Evolutionary conservation across 2,888 invertebrate species (phyloP), one percentile per base, ranked within the genome.

Genomic region (Clivina fossor): DNA sequence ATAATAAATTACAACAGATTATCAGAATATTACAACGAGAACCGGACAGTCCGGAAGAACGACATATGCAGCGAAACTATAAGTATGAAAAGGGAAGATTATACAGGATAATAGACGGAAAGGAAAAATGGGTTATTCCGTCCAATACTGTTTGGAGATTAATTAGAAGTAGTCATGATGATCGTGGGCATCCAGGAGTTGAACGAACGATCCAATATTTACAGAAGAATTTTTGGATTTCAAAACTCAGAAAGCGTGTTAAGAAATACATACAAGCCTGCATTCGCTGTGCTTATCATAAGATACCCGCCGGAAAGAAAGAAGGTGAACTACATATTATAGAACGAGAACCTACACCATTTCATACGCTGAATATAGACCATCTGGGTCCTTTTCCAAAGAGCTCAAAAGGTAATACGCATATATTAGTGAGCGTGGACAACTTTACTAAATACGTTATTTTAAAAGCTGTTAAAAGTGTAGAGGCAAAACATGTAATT

Each of bases 81-180:
- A 46, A 53, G 22, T n/a, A 61, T 13, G 57, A 57, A 41, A 49
- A 63, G 18, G 57, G 56, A 9, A 38, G 59, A 2, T 24, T 63
- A 2, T 62, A 46, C 41, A 18, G 58, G 26, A 58, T 47, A 37
- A 60, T 58, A 11, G 15, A 19, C 15, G 40, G 30, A 4, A 58
- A 62, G 18, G 7, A 18, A n/a, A 47, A 32, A 48, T 62, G 61
- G 60, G 58, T 58, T 1, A 49, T 61, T 9, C 60, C 61, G 16
- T 19, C 18, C 2, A 19, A 19, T 9, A 24, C 40, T 20, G 22
- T 22, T 11, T 3, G 22, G 9, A 19, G 22, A 13, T 2, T 40
- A 2, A 24, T 40, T 4, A 4, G 22, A 20, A 40, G 20, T 20
- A 22, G 24, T 20, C 40, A 40, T 7, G 20, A 40, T 40, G 24